Base-by-base conservation (phyloP, 2,888 invertebrate species). In the Sphaerophoria taeniata region DNA sequence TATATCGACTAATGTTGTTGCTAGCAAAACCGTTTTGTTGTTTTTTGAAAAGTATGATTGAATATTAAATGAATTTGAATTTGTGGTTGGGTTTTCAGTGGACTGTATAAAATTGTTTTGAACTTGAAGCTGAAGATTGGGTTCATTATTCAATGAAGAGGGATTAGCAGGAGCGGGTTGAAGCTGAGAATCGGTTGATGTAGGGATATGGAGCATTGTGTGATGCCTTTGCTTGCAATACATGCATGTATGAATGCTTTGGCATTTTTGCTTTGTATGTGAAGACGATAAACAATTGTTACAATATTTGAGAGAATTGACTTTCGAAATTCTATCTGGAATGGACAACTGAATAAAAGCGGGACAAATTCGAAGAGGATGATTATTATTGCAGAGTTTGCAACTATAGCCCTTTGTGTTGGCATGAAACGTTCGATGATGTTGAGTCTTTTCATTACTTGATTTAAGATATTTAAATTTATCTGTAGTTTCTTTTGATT, bases 181-280 rank as follows among this genome's bases (percentile, higher is more conserved):
- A n/a, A n/a, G n/a, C n/a, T n/a, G n/a, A n/a, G 24, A 24, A 24
- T 24, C 24, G 24, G 24, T 24, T 24, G 24, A 24, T 24, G 24
- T 24, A 24, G 24, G 24, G 24, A 24, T 24, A 24, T 24, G 24
- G 24, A 24, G 24, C 24, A 24, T 24, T 24, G 24, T 24, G 24
- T 51, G 51, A 51, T 51, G 51, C 51, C 16, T 51, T 51, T 51
- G 51, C 9, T 51, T 51, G 51, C 51, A 51, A 5, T 51, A 16
- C 16, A 51, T 16, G 16, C 51, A 51, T 16, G 51, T 51, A 51
- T 51, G 51, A 14, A 51, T 14, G 51, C 51, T 51, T 14, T 51
- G 51, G 16, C 51, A 51, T 12, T 51, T 14, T 51, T 5, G 16
- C 16, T 51, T 51, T 5, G 16, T 7, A 51, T 51, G 51, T 7